A percentile compares a stretch with the other conserved stretches of the same genome.
phyloP scores from a whole-genome alignment of 92 coral and sea anemone species.

The Parazoanthus swiftii region DNA sequence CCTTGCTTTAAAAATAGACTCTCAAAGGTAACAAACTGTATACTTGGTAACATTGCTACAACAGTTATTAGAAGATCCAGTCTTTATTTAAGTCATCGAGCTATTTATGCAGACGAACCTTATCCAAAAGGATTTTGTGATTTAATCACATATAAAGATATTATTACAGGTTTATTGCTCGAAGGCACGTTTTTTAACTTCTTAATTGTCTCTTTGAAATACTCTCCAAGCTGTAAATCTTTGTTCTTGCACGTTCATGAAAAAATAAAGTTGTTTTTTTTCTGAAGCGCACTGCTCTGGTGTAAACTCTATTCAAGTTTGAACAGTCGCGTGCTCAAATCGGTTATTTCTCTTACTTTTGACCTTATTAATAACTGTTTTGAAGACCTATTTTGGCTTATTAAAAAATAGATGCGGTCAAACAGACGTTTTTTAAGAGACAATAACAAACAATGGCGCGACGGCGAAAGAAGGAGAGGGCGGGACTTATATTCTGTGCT shows the following conservation, averaged over 20 bases:
- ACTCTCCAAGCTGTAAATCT: constrained; percentile 3
- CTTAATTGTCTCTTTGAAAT: background rate
- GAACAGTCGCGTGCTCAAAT: background rate
- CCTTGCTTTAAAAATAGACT: constrained; percentile 28
- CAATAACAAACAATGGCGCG: background rate
- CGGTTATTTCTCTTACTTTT: no score
- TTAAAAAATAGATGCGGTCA: background rate
- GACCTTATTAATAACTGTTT: background rate
- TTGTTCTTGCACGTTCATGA: constrained; percentile 2
- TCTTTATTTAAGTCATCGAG: constrained; percentile 29
- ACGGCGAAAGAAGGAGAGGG: background rate
- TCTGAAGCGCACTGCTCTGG: background rate
- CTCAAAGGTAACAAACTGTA: background rate
- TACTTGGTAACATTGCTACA: background rate
- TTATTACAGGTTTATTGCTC: background rate
- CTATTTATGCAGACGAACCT: constrained; percentile 20
- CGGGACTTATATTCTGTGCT: background rate
- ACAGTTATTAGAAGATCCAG: background rate
- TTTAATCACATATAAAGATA: constrained; percentile 26
- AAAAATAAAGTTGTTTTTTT: background rate
- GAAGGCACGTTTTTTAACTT: constrained; percentile 20
- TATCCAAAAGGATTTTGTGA: constrained; percentile 26
- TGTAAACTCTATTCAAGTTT: background rate
- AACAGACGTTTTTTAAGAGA: background rate
- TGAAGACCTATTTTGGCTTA: background rate